Base-by-base conservation (phyloP, 2,888 invertebrate species). In the Heliconius charithonia region DNA sequence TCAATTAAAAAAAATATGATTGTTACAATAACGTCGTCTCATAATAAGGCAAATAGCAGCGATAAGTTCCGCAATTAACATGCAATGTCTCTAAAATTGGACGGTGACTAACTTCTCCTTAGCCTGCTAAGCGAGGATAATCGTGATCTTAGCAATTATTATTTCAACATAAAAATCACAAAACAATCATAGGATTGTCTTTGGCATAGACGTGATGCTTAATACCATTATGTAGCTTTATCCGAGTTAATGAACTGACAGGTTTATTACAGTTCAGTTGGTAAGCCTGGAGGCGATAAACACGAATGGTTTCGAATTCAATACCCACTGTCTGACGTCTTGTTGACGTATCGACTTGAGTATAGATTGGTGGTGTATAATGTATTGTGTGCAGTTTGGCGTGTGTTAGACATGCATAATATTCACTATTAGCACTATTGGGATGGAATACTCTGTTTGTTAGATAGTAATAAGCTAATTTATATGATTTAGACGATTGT, bases 191-290 rank as follows among this genome's bases (percentile, higher is more conserved):
- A 72, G n/a, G 56, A 72, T 29, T 72, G 77, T 77, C 72, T 80
- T 77, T 75, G 63, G 71, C 66, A 75, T 69, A 79, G 79, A 81
- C 72, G 77, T 75, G 72, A 80, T 75, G 81, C 69, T 77, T 80
- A 81, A 77, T 80, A 37, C 81, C 77, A 81, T 81, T 79, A 81
- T 71, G 77, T 75, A 66, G 81, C 77, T 80, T 75, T 81, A 77
- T 81, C 80, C 81, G 70, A 80, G 79, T 75, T 82, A 81, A 82
- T 82, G 82, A 82, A 81, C 82, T 82, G 83, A 81, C 84, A 81
- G 82, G 82, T 82, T 82, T 83, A 83, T 83, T 81, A 82, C 81
- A 79, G 81, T 80, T 81, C 81, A 83, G 80, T 76, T 82, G 82
- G 82, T 82, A 82, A 79, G 82, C 82, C 84, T 80, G 79, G 82